Percentiles rank a stretch among this genome's conserved stretches.
phyloP scores from a whole-genome alignment of 2,888 invertebrate species.

The Nomada ruficornis region DNA sequence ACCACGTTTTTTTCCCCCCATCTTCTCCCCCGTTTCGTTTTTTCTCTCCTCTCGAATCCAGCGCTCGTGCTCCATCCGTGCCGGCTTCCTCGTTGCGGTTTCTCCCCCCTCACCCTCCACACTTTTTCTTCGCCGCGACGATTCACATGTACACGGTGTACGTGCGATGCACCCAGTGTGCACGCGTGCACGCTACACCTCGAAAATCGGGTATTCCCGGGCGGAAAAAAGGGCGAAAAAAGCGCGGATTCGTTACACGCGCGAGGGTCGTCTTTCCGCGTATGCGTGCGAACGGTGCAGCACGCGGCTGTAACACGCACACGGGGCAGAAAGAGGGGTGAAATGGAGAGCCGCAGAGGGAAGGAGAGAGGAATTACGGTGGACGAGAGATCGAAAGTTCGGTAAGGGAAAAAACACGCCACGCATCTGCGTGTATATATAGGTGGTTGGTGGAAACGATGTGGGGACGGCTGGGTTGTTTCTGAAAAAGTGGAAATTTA shows the following conservation, averaged over 20 bases:
- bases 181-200: constrained; percentile 65
- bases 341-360: constrained; percentile 9
- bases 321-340: constrained; percentile 12
- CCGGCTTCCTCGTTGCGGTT: constrained; percentile 53
- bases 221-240: constrained; percentile 73
- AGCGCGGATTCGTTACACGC: constrained; percentile 82
- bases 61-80: constrained; percentile 28
- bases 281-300: constrained; percentile 59
- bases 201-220: constrained; percentile 80
- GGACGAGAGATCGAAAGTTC: constrained; percentile 66
- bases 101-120: not conserved
- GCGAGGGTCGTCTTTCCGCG: constrained; percentile 64
- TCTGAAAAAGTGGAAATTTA: constrained; percentile 71
- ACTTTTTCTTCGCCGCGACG: constrained; percentile 1
- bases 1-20: constrained; percentile 66
- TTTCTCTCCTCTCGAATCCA: constrained; percentile 36
- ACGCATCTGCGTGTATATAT: constrained; percentile 74
- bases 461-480: constrained; percentile 32
- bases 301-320: not conserved
- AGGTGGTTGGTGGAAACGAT: constrained; percentile 18
- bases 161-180: not conserved
- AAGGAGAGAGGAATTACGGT: constrained; percentile 26
- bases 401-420: constrained; percentile 66
- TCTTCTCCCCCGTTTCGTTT: not conserved
- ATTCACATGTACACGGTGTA: not conserved